These are phyloP conservation scores for Probaryconus sp. DNA, from an alignment of 1,140 invertebrate genomes.

Conservation along the genomic window DNA sequence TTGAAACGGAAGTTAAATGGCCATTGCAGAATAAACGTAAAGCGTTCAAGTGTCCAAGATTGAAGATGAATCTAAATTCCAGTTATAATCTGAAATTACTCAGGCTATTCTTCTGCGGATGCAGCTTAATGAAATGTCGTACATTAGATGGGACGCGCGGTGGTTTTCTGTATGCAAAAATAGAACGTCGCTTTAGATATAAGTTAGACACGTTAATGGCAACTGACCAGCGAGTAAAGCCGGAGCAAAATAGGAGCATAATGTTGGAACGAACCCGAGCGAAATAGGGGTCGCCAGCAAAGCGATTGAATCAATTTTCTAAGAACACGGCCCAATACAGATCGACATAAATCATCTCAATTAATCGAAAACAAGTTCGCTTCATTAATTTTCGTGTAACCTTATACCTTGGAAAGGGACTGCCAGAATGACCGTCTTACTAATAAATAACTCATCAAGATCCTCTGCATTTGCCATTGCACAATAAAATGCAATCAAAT, in stretches of 20 bases:
- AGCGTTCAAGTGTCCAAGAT: too few species aligned
- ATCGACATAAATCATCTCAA: too few species aligned
- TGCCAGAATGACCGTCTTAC: too few species aligned
- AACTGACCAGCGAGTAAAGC: not conserved
- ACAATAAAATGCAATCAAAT: not conserved
- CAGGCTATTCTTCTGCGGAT: not conserved
- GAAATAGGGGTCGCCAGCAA: constrained; percentile 5
- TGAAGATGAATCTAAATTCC: not conserved
- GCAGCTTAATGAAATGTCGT: constrained; percentile 23
- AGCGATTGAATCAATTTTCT: constrained; percentile 3
- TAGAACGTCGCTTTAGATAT: not conserved
- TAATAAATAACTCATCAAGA: constrained; percentile 13
- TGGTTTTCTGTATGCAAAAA: constrained; percentile 16
- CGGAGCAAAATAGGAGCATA: constrained; percentile 6
- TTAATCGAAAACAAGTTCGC: too few species aligned
- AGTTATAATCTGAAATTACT: constrained; percentile 6
- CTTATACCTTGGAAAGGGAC: too few species aligned
- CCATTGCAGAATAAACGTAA: too few species aligned
- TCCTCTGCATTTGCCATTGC: not conserved
- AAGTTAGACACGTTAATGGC: constrained; percentile 8
- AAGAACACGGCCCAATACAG: not conserved
- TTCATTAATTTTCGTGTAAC: too few species aligned
- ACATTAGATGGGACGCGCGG: constrained; percentile 2
- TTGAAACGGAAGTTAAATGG: too few species aligned
- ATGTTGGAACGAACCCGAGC: not conserved